Percentiles rank a stretch among this genome's conserved stretches.
These are phyloP conservation scores for Monopis laevigella DNA, from an alignment of 2,888 invertebrate genomes.

Conservation along the genomic window DNA sequence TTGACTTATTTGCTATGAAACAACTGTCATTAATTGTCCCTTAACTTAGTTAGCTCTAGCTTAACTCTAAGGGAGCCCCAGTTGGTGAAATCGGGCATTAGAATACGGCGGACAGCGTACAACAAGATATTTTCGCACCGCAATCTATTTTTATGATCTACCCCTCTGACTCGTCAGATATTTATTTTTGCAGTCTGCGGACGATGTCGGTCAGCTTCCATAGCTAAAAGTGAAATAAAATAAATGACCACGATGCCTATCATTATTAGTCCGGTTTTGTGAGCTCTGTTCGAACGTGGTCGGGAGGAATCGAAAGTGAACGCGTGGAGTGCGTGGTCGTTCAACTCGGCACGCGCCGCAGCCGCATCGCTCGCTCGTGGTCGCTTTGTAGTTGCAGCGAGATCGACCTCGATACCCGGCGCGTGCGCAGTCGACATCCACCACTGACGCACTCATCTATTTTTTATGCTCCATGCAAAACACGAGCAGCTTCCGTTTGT, in stretches of 20 bases:
- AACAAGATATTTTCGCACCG: too few relatives aligned
- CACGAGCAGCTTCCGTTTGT: too few relatives aligned
- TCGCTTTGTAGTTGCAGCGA: slow-evolving; percentile 11
- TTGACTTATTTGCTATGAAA: too few relatives aligned
- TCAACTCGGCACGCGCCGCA: slow-evolving; percentile 61
- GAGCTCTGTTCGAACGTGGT: not conserved
- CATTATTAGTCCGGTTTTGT: slow-evolving; percentile 6
- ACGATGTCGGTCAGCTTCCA: too few relatives aligned
- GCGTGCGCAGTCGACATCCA: slow-evolving; percentile 5
- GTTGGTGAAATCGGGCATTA: too few relatives aligned
- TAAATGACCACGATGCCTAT: not conserved
- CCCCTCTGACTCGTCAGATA: too few relatives aligned
- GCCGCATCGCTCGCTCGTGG: slow-evolving; percentile 2
- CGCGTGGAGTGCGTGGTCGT: slow-evolving; percentile 53
- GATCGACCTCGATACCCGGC: slow-evolving; percentile 8
- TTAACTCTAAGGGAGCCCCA: too few relatives aligned
- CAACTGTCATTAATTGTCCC: too few relatives aligned
- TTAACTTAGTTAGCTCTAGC: too few relatives aligned
- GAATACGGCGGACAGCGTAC: too few relatives aligned
- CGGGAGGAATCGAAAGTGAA: slow-evolving; percentile 44
- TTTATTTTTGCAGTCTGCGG: too few relatives aligned
- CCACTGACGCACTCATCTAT: not conserved
- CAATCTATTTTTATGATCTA: too few relatives aligned
- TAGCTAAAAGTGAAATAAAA: not conserved
- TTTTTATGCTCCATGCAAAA: slow-evolving; percentile 2